Evolutionary conservation across 2,888 invertebrate species (phyloP).

Genomic region (Melanchra persicariae): DNA sequence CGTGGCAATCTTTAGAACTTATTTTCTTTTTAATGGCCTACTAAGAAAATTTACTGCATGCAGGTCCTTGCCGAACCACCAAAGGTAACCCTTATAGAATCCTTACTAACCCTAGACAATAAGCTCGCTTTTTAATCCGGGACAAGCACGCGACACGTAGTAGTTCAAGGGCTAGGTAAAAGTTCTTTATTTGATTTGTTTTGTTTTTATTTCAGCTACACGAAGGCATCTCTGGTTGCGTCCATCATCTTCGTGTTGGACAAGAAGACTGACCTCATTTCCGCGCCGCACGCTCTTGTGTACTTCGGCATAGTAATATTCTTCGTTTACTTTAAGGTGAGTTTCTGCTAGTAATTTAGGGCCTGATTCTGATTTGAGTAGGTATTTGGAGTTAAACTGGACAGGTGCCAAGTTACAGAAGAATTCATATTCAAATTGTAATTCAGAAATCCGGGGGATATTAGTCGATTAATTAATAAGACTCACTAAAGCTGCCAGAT

Average conservation of each 20-base stretch:
- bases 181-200: slow-evolving; percentile 9
- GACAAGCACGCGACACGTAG: slow-evolving; percentile 15
- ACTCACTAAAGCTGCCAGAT: too few relatives aligned
- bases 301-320: slow-evolving; percentile 99
- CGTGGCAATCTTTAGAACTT: too few relatives aligned
- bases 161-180: not conserved
- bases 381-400: not conserved
- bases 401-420: too few relatives aligned
- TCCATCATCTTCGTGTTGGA: slow-evolving; percentile 99
- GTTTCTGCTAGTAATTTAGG: not conserved
- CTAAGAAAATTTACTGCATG: slow-evolving; percentile 19
- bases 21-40: not conserved
- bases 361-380: not conserved
- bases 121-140: slow-evolving; percentile 25
- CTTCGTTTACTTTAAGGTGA: slow-evolving; percentile 98
- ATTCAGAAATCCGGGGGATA: too few relatives aligned
- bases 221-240: slow-evolving; percentile 98
- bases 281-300: slow-evolving; percentile 98
- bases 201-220: slow-evolving; percentile 94
- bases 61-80: slow-evolving; percentile 29
- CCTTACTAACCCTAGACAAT: slow-evolving; percentile 24
- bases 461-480: too few relatives aligned
- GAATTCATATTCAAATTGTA: too few relatives aligned
- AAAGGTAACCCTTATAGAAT: slow-evolving; percentile 26
- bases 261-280: slow-evolving; percentile 98